Evolutionary conservation across 2,888 invertebrate genomes (phyloP).

Genomic region (Xestobium rufovillosum): DNA sequence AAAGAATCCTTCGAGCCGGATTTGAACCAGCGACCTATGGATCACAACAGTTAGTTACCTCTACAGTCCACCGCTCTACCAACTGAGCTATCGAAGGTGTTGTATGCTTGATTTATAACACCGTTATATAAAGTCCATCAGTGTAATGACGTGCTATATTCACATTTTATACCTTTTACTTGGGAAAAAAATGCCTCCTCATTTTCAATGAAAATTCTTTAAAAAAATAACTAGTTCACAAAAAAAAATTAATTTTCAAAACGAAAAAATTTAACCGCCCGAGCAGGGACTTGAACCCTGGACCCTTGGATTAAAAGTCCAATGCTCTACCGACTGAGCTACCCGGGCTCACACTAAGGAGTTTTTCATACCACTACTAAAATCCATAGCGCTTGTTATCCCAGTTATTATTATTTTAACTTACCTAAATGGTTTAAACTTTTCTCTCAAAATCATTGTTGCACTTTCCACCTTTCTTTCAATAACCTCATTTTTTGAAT

Average conservation of each 20-base stretch:
- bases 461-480: too few species aligned
- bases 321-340: slow-evolving; percentile 71
- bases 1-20: slow-evolving; percentile 56
- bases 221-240: too few species aligned
- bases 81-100: slow-evolving; percentile 39
- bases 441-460: too few species aligned
- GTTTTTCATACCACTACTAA: too few species aligned
- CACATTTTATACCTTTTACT: too few species aligned
- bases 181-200: too few species aligned
- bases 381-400: background rate
- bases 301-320: slow-evolving; percentile 73
- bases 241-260: too few species aligned
- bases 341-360: slow-evolving; percentile 54
- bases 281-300: slow-evolving; percentile 72
- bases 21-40: slow-evolving; percentile 65
- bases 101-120: too few species aligned
- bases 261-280: slow-evolving; percentile 47
- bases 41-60: slow-evolving; percentile 30
- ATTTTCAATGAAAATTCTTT: too few species aligned
- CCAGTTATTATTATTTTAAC: slow-evolving; percentile 8
- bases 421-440: slow-evolving; percentile 32
- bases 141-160: too few species aligned
- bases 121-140: too few species aligned
- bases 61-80: slow-evolving; percentile 39
- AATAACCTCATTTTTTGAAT: too few species aligned